Evolutionary conservation across 1,140 invertebrate genomes (phyloP).

Genomic region (Tetragnatha versicolor): DNA sequence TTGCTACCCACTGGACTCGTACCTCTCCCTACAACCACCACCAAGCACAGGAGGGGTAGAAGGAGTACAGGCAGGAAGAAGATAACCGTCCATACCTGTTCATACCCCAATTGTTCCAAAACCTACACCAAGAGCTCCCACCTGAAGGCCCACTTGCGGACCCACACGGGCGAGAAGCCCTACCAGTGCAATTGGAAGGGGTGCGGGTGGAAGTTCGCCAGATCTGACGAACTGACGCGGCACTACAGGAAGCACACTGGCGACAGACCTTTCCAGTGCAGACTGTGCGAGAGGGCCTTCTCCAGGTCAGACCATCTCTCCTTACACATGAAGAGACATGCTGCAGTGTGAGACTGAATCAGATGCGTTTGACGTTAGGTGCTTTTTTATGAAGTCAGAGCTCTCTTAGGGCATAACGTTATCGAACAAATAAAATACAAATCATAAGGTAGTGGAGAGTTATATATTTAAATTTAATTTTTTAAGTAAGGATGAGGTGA

Average conservation of each 20-base stretch:
- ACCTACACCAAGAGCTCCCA: conserved; percentile 78
- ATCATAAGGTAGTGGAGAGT: no score
- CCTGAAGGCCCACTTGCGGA: conserved; percentile 73
- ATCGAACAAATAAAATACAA: no score
- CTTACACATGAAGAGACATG: conserved; percentile 67
- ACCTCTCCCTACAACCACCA: conserved; percentile 14
- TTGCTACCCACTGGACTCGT: conserved; percentile 6
- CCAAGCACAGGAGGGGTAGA: conserved; percentile 61
- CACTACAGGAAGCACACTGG: conserved; percentile 66
- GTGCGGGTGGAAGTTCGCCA: conserved; percentile 71
- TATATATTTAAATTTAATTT: no score
- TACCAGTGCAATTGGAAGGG: conserved; percentile 70
- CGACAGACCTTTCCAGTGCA: conserved; percentile 64
- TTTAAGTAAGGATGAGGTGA: no score
- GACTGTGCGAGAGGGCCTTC: conserved; percentile 65
- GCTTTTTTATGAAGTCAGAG: no score
- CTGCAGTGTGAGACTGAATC: conserved; percentile 51
- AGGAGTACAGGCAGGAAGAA: conserved; percentile 66
- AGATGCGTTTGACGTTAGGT: no score
- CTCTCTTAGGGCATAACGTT: no score
- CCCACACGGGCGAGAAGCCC: conserved; percentile 73
- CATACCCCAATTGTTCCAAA: conserved; percentile 74
- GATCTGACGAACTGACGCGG: conserved; percentile 71
- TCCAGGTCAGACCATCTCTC: conserved; percentile 69
- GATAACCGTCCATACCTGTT: conserved; percentile 70